phyloP scores from a whole-genome alignment of 2,888 invertebrate species.

The Ctena decussata region DNA sequence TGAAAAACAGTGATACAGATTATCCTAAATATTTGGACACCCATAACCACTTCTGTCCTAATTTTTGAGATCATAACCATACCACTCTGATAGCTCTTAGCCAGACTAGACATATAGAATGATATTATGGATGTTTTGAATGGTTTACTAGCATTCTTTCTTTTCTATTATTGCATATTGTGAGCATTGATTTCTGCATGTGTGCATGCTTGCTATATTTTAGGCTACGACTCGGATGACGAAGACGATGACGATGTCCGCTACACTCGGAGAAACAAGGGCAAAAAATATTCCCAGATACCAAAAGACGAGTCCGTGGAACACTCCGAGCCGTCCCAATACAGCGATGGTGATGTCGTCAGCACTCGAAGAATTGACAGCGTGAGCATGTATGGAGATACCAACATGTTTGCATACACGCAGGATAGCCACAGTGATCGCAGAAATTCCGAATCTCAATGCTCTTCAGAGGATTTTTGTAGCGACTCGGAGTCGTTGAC shows the following conservation, averaged over 20 bases:
- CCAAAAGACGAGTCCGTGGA: slow-evolving; percentile 80
- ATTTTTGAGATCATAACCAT: no score
- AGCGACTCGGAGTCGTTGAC: slow-evolving; percentile 80
- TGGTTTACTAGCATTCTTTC: slow-evolving; percentile 7
- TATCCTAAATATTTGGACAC: no score
- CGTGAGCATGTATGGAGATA: slow-evolving; percentile 66
- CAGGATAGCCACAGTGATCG: slow-evolving; percentile 68
- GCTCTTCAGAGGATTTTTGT: slow-evolving; percentile 80
- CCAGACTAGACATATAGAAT: no score
- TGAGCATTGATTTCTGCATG: slow-evolving; percentile 47
- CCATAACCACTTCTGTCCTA: no score
- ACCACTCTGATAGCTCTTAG: no score
- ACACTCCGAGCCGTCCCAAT: slow-evolving; percentile 35
- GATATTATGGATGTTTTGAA: not conserved
- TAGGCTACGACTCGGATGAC: slow-evolving; percentile 86
- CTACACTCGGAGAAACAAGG: slow-evolving; percentile 80
- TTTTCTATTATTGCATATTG: slow-evolving; percentile 21
- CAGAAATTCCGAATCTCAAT: slow-evolving; percentile 72
- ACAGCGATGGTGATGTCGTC: slow-evolving; percentile 45
- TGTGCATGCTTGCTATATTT: slow-evolving; percentile 78
- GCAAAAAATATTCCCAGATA: slow-evolving; percentile 83
- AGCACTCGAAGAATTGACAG: slow-evolving; percentile 57
- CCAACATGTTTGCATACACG: slow-evolving; percentile 63
- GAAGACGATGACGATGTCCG: slow-evolving; percentile 79
- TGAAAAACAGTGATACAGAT: no score